Evolutionary conservation across 2,888 invertebrate genomes (phyloP).

Genomic region (Agrochola lychnidis): DNA sequence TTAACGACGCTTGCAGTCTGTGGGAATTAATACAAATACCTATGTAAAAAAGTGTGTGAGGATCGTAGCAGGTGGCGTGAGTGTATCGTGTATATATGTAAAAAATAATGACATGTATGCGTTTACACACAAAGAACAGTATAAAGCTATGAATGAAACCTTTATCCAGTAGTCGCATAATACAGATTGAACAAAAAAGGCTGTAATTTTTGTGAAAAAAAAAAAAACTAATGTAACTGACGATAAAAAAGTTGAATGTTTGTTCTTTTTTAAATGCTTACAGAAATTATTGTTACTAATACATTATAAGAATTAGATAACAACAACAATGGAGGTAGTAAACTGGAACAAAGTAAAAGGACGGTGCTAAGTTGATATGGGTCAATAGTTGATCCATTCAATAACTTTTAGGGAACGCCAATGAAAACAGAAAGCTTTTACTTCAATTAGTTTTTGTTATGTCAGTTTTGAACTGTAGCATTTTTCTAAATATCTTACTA

Average conservation of each 20-base stretch:
- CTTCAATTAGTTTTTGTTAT: conserved; percentile 47
- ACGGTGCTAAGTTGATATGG: conserved; percentile 34
- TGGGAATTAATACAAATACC: too few relatives aligned
- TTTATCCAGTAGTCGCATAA: background rate
- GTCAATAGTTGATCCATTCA: conserved; percentile 46
- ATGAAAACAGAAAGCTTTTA: conserved; percentile 55
- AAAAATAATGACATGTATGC: background rate
- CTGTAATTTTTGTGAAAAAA: background rate
- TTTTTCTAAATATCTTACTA: conserved; percentile 19
- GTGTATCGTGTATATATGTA: background rate
- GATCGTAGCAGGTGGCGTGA: background rate
- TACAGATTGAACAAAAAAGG: background rate
- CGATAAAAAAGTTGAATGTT: background rate
- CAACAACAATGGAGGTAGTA: conserved; percentile 11
- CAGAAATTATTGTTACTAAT: background rate
- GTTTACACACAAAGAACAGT: background rate
- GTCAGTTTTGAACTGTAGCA: conserved; percentile 25
- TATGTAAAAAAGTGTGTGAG: too few relatives aligned
- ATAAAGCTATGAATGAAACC: background rate
- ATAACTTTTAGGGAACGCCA: conserved; percentile 46
- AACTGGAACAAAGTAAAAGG: conserved; percentile 32
- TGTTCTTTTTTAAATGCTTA: background rate
- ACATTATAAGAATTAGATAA: conserved; percentile 7
- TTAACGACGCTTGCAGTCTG: background rate
- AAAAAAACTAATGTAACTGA: background rate